Evolutionary conservation across 1,140 invertebrate genomes (phyloP).

Genomic region (Drosophila sproati): DNA sequence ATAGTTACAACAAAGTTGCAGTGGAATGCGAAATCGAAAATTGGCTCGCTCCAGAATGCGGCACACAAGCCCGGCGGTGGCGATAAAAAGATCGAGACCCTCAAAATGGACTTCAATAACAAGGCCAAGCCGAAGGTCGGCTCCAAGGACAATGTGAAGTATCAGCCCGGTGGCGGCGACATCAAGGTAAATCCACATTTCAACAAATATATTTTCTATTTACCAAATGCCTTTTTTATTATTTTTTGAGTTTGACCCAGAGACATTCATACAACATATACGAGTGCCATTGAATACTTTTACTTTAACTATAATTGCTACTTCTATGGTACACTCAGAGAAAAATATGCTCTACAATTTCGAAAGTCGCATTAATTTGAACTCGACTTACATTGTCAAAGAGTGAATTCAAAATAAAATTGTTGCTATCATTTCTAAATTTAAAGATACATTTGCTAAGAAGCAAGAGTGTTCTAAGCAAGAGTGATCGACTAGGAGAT

Average conservation of each 20-base stretch:
- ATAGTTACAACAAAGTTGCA: conserved; percentile 93
- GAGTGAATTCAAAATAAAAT: neutral
- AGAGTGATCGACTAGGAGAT: too few relatives aligned
- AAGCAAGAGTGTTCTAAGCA: too few relatives aligned
- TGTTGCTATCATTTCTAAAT: too few relatives aligned
- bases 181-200: conserved; percentile 90
- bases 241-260: conserved; percentile 14
- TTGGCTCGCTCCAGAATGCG: conserved; percentile 97
- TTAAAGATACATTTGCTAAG: too few relatives aligned
- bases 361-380: neutral
- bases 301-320: neutral
- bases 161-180: conserved; percentile 90
- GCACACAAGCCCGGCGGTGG: conserved; percentile 96
- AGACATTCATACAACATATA: conserved; percentile 4
- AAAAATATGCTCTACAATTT: neutral
- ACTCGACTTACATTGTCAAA: neutral
- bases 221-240: conserved; percentile 42
- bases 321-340: neutral
- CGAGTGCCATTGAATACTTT: too few relatives aligned
- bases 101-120: conserved; percentile 96
- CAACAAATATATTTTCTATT: neutral
- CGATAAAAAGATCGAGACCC: conserved; percentile 95
- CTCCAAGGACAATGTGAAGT: conserved; percentile 94
- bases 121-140: conserved; percentile 96
- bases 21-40: conserved; percentile 97